Conservation (phyloP, 2,113 vertebrate genomes). For the Dicrurus megarhynchus region DNA sequence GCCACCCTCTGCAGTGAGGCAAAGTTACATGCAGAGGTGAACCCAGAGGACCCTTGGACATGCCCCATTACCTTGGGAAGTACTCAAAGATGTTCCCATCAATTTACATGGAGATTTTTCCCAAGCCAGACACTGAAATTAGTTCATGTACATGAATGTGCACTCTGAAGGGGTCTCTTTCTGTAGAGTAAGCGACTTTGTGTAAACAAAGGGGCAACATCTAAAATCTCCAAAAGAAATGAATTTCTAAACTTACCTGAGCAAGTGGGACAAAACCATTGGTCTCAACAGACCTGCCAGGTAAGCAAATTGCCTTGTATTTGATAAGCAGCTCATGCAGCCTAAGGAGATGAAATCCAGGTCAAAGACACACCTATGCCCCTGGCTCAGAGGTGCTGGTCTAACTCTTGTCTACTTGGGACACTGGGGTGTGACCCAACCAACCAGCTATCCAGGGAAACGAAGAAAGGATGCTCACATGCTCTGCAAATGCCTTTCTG, state of each 20-base stretch:
- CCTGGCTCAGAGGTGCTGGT: not conserved
- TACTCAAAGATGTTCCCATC: not conserved
- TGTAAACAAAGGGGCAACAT: not conserved
- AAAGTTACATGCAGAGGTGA: not conserved
- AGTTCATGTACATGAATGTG: fast-evolving
- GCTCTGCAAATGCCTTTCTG: not conserved
- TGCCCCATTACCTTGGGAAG: not conserved
- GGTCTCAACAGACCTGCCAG: not conserved
- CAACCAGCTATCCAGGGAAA: not conserved
- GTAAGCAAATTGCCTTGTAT: not conserved
- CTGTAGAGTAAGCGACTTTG: not conserved
- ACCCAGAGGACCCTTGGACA: not conserved
- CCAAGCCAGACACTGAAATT: not conserved
- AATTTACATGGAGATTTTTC: not conserved
- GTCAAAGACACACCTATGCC: not conserved
- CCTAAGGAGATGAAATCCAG: not conserved
- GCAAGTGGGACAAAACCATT: not conserved
- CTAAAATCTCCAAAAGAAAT: not conserved
- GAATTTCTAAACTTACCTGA: not conserved
- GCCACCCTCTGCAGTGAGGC: not conserved
- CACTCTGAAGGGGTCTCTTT: not conserved
- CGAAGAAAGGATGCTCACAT: fast-evolving
- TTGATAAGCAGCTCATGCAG: not conserved
- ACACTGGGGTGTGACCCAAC: not conserved
- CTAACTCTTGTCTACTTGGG: not conserved